phyloP scores from a whole-genome alignment of 2,797 vertebrate species.

The Phaenicophaeus curvirostris region DNA sequence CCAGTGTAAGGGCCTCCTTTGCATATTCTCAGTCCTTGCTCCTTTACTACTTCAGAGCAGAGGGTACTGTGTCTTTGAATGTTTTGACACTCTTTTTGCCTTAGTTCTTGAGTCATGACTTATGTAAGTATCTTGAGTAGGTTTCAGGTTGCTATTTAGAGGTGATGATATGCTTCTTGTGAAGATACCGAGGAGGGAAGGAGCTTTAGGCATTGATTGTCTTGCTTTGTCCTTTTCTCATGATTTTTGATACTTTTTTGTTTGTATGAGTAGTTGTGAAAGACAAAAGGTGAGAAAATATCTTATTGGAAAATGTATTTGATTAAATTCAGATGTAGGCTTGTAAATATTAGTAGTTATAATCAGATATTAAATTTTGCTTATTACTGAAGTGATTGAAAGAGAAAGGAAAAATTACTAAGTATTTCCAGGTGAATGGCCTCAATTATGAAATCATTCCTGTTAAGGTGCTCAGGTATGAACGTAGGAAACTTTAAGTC shows the following conservation, averaged over 20 bases:
- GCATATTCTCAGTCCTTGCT: not conserved
- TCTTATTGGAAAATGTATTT: not conserved
- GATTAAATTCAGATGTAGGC: not conserved
- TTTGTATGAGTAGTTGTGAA: not conserved
- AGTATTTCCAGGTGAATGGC: not conserved
- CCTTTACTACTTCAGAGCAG: constrained; percentile 46
- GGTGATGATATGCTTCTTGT: constrained; percentile 35
- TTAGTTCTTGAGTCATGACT: constrained; percentile 55
- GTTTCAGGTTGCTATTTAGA: constrained; percentile 67
- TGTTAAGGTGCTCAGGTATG: not conserved
- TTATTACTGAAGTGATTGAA: not conserved
- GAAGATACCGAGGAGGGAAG: not conserved
- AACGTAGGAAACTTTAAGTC: not conserved
- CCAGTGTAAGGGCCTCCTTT: not conserved
- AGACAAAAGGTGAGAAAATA: not conserved
- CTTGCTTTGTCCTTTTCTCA: constrained; percentile 1
- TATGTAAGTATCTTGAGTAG: constrained; percentile 59
- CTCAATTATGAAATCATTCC: not conserved
- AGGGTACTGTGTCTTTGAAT: constrained; percentile 48
- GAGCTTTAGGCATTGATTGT: not conserved
- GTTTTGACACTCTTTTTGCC: constrained; percentile 42
- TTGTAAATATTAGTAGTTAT: not conserved
- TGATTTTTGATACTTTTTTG: not conserved
- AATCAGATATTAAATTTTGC: not conserved
- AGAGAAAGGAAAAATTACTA: not conserved